Evolutionary conservation across 2,888 invertebrate genomes (phyloP).

Genomic region (Uropetala carovei): DNA sequence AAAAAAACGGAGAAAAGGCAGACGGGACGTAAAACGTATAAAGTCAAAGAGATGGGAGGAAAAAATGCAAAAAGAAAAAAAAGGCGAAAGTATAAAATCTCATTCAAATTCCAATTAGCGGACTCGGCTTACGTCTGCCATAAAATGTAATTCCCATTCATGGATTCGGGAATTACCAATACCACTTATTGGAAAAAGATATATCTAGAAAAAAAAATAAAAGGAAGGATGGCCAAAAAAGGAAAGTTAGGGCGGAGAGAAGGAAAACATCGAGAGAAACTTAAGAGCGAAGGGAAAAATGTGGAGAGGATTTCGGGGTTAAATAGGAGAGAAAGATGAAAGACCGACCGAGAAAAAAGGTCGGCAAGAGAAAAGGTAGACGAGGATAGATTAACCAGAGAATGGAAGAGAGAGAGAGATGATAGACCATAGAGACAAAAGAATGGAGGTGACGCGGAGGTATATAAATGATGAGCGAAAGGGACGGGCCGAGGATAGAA

Average conservation of each 20-base stretch:
- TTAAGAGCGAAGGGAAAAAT: not conserved
- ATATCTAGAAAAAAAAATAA: too few relatives aligned
- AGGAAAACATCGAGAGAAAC: not conserved
- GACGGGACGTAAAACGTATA: too few relatives aligned
- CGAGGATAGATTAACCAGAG: slow-evolving; percentile 3
- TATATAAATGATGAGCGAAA: slow-evolving; percentile 10
- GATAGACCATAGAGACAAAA: not conserved
- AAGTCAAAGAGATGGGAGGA: too few relatives aligned
- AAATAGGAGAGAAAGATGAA: not conserved
- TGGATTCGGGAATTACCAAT: too few relatives aligned
- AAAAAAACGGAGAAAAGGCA: too few relatives aligned
- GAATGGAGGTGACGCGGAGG: slow-evolving; percentile 3
- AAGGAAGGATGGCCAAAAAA: not conserved
- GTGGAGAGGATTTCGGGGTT: not conserved
- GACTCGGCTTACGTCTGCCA: too few relatives aligned
- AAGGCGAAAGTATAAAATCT: too few relatives aligned
- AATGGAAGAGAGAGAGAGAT: not conserved
- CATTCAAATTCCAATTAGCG: too few relatives aligned
- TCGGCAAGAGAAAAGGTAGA: not conserved
- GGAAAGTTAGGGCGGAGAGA: not conserved
- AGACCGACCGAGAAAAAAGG: not conserved
- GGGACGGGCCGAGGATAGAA: not conserved
- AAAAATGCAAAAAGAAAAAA: too few relatives aligned
- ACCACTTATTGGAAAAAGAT: too few relatives aligned
- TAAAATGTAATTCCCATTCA: too few relatives aligned